These are phyloP conservation scores for Morpho achilles DNA, from an alignment of 2,888 invertebrate genomes.

Conservation along the genomic window DNA sequence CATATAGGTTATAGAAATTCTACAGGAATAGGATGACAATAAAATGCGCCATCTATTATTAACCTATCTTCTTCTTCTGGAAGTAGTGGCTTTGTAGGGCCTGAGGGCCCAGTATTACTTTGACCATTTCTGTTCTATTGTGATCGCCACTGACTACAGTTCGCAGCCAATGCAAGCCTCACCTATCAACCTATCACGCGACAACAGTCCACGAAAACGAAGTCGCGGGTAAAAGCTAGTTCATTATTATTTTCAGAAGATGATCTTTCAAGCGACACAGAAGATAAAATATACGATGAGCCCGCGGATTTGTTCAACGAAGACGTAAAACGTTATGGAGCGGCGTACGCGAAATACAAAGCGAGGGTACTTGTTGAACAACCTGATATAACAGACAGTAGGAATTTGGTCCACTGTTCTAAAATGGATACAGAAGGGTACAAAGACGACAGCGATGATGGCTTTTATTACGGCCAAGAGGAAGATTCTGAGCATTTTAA, in stretches of 20 bases:
- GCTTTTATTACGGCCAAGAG: conserved; percentile 68
- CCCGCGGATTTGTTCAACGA: conserved; percentile 52
- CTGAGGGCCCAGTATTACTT: no score
- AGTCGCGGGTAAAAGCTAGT: not conserved
- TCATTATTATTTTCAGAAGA: conserved; percentile 40
- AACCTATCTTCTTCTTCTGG: no score
- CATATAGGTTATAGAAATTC: no score
- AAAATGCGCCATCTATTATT: no score
- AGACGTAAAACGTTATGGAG: conserved; percentile 81
- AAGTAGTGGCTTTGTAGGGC: no score
- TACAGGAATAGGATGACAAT: no score
- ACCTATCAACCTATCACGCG: no score
- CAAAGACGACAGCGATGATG: conserved; percentile 63
- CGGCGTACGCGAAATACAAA: conserved; percentile 84
- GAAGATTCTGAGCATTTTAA: conserved; percentile 54
- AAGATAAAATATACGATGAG: conserved; percentile 63
- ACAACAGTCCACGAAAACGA: no score
- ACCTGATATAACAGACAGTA: conserved; percentile 35
- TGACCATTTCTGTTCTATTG: no score
- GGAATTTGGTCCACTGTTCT: conserved; percentile 43
- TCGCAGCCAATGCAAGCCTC: no score
- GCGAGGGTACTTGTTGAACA: conserved; percentile 61
- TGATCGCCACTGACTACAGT: no score
- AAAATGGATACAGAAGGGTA: conserved; percentile 49
- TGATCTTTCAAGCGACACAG: conserved; percentile 70